Evolutionary conservation across 2,888 invertebrate genomes (phyloP).

Genomic region (Entomobrya proxima): DNA sequence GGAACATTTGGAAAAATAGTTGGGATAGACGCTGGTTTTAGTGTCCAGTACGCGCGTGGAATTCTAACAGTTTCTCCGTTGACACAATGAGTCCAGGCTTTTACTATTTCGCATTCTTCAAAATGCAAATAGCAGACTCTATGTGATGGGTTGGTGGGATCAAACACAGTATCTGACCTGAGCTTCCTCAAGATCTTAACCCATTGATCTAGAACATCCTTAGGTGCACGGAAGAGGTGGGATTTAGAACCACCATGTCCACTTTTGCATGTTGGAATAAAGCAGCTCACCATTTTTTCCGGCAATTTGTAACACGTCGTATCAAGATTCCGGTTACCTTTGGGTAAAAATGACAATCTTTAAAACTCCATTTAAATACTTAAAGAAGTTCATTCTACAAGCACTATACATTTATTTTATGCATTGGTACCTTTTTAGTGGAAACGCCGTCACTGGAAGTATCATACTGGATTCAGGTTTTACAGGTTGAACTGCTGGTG

Average conservation of each 20-base stretch:
- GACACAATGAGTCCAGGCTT: neutral
- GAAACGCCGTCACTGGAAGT: no score
- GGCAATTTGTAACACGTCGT: no score
- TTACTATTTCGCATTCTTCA: neutral
- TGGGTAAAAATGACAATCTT: no score
- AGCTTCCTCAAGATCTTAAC: neutral
- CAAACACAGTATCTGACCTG: neutral
- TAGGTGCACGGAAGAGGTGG: neutral
- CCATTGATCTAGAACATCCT: neutral
- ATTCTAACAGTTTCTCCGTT: neutral
- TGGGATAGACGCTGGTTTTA: neutral
- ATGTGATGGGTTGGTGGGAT: neutral
- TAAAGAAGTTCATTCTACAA: no score
- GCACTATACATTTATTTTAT: no score
- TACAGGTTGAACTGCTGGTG: no score
- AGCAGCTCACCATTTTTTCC: slow-evolving; percentile 32
- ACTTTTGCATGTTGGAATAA: slow-evolving; percentile 31
- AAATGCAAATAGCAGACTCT: slow-evolving; percentile 10
- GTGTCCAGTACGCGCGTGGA: neutral
- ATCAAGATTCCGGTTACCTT: no score
- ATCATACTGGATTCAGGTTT: no score
- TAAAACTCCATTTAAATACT: no score
- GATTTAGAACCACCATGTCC: neutral
- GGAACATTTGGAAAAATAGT: neutral
- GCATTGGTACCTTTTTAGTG: no score